Percentiles rank a stretch among this genome's conserved stretches.
phyloP scores from a whole-genome alignment of 2,113 vertebrate genomes.

The Aegithalos caudatus region DNA sequence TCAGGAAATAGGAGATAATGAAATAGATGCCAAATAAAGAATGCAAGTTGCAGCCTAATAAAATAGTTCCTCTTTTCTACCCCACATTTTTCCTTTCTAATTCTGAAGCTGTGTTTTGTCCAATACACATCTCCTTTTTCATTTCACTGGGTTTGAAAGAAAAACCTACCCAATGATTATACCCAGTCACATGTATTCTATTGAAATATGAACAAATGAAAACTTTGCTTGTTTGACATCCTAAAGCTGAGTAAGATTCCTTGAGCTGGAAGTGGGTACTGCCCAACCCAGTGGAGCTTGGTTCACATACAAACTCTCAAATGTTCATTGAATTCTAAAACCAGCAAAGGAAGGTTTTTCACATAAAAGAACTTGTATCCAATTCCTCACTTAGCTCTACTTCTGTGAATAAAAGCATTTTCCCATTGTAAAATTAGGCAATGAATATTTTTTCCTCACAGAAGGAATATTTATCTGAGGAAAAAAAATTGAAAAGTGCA shows the following conservation, averaged over 20 bases:
- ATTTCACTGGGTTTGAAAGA: not conserved
- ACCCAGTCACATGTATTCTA: not conserved
- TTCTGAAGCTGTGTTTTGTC: slow-evolving; percentile 1
- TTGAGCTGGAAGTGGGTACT: not conserved
- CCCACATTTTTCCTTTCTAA: slow-evolving; percentile 6
- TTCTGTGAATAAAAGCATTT: not conserved
- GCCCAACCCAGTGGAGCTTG: not conserved
- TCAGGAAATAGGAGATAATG: slow-evolving; percentile 71
- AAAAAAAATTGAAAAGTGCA: not conserved
- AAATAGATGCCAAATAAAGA: slow-evolving; percentile 60
- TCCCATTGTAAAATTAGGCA: not conserved
- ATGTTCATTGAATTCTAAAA: not conserved
- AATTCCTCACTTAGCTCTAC: not conserved
- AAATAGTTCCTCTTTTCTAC: slow-evolving; percentile 48
- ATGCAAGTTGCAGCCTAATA: slow-evolving; percentile 1
- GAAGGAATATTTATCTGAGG: not conserved
- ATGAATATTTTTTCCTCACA: not conserved
- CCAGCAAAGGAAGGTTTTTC: not conserved
- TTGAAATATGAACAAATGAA: not conserved
- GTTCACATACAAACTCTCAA: not conserved
- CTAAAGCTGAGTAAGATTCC: not conserved
- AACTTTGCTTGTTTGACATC: not conserved
- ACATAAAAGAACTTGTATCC: not conserved
- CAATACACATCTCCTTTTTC: not conserved
- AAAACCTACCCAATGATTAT: not conserved